These are phyloP conservation scores for Pangasianodon gigas DNA, from an alignment of 2,113 vertebrate genomes.

Conservation along the genomic window DNA sequence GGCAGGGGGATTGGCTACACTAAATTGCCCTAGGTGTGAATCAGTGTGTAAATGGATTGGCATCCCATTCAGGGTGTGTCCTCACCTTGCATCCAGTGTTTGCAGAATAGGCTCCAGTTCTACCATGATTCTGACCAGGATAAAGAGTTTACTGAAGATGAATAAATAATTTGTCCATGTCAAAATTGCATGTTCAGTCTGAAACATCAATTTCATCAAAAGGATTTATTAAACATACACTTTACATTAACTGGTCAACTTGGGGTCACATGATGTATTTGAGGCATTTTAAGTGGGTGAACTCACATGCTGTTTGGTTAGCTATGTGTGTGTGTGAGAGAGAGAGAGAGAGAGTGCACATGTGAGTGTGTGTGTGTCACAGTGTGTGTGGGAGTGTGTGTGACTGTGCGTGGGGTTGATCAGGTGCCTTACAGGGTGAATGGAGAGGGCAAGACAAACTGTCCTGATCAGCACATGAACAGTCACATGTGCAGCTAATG, in stretches of 20 bases:
- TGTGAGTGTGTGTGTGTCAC: not conserved
- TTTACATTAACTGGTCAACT: not conserved
- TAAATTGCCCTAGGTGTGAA: not conserved
- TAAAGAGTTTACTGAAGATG: not conserved
- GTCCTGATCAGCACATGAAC: constrained; percentile 34
- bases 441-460: constrained; percentile 10
- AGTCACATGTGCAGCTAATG: constrained; percentile 37
- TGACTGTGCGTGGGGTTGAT: not conserved
- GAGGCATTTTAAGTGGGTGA: not conserved
- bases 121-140: not conserved
- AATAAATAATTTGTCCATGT: not conserved
- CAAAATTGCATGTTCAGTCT: not conserved
- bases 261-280: not conserved
- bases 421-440: constrained; percentile 38
- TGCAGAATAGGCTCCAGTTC: not conserved
- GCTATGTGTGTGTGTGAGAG: not conserved
- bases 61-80: not conserved
- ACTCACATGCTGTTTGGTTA: not conserved
- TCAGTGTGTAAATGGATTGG: not conserved
- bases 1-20: not conserved
- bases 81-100: not conserved
- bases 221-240: not conserved
- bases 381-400: not conserved
- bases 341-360: not conserved
- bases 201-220: no score